Conservation (phyloP, 2,113 vertebrate species). For the Pao palembangensis region DNA sequence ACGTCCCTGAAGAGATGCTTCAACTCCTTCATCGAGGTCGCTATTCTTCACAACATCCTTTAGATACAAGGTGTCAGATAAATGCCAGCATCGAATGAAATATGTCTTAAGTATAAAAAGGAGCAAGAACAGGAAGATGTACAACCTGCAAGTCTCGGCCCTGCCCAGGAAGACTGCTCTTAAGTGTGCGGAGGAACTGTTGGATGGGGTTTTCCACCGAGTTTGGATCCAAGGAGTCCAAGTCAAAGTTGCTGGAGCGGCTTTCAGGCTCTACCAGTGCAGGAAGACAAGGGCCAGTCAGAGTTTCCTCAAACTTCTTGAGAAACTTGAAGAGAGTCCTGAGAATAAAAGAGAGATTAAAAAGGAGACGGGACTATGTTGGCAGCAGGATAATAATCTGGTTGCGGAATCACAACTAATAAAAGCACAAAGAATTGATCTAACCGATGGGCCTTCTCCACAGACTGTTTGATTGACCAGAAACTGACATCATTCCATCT, state of each 20-base stretch:
- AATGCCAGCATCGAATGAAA: not conserved
- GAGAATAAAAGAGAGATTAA: not conserved
- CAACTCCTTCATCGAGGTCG: slow-evolving; percentile 38
- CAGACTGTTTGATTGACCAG: slow-evolving; percentile 96
- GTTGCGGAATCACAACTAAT: not conserved
- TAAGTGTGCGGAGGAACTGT: slow-evolving; percentile 75
- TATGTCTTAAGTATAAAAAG: not conserved
- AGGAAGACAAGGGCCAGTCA: slow-evolving; percentile 78
- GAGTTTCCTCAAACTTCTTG: slow-evolving; percentile 86
- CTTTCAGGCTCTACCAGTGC: slow-evolving; percentile 82
- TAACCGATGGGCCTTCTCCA: slow-evolving; percentile 96
- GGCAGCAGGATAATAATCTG: not conserved
- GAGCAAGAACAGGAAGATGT: not conserved
- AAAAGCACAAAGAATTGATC: not conserved
- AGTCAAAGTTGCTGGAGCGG: slow-evolving; percentile 44
- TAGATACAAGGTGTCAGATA: no score
- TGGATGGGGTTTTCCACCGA: slow-evolving; percentile 77
- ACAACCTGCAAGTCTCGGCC: slow-evolving; percentile 68
- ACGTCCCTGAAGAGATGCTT: slow-evolving; percentile 77
- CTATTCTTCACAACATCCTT: slow-evolving; percentile 26
- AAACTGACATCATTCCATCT: slow-evolving; percentile 97
- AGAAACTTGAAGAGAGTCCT: slow-evolving; percentile 97
- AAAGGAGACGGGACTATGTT: no score
- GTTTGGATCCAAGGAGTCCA: slow-evolving; percentile 70
- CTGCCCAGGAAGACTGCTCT: slow-evolving; percentile 66